Evolutionary conservation across 2,888 invertebrate species (phyloP).

Genomic region (Teleiodes luculella): DNA sequence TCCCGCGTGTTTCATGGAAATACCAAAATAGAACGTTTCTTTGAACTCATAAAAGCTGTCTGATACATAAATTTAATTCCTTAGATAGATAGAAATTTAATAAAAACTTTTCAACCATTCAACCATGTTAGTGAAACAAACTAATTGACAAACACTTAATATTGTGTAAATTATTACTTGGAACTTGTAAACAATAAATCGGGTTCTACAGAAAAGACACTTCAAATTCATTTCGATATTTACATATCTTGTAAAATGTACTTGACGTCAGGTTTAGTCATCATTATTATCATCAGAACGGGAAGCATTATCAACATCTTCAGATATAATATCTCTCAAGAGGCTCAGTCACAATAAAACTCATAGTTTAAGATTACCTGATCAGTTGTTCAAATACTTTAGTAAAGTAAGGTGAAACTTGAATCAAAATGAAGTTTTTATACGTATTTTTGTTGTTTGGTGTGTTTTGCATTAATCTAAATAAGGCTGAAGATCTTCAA

Average conservation of each 20-base stretch:
- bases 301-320: not conserved
- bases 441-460: not conserved
- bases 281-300: too few relatives aligned
- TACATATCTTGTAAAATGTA: not conserved
- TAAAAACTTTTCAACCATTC: too few relatives aligned
- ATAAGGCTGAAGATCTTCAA: slow-evolving; percentile 35
- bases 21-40: not conserved
- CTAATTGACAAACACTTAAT: too few relatives aligned
- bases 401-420: not conserved
- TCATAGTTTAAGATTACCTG: not conserved
- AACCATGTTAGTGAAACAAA: too few relatives aligned
- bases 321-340: not conserved
- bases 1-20: not conserved
- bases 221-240: not conserved
- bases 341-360: not conserved
- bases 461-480: not conserved
- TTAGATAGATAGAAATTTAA: too few relatives aligned
- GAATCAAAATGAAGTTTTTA: slow-evolving; percentile 7
- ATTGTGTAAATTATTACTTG: too few relatives aligned
- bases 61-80: too few relatives aligned
- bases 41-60: too few relatives aligned
- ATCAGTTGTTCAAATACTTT: not conserved
- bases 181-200: too few relatives aligned
- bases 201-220: too few relatives aligned
- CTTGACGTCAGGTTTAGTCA: not conserved